Conservation (phyloP, 2,888 invertebrate genomes). For the Adela reaumurella region DNA sequence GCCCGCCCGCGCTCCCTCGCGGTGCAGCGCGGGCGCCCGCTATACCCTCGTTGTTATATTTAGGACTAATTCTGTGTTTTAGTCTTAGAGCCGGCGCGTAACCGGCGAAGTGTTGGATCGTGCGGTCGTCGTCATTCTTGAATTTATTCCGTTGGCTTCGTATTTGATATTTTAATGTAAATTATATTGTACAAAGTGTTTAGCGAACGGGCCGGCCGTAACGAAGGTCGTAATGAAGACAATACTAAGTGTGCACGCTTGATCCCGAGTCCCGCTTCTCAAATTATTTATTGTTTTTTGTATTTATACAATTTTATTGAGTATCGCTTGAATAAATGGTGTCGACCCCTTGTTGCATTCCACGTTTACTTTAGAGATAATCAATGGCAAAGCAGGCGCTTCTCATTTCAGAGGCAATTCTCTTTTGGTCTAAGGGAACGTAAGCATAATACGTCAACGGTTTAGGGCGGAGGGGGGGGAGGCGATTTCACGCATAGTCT, state of each 20-base stretch:
- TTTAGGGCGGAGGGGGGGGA: too few relatives aligned
- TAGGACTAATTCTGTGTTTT: neutral
- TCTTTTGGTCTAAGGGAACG: too few relatives aligned
- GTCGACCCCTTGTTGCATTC: neutral
- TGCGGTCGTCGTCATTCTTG: neutral
- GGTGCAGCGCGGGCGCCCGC: constrained; percentile 4
- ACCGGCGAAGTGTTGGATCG: too few relatives aligned
- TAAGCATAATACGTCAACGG: too few relatives aligned
- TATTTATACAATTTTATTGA: neutral
- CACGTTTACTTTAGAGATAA: neutral
- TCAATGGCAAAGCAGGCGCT: too few relatives aligned
- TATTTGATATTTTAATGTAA: neutral
- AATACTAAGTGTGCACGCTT: neutral
- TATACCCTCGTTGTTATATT: constrained; percentile 2
- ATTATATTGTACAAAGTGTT: neutral
- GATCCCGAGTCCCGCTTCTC: neutral
- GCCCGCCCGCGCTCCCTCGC: constrained; percentile 4
- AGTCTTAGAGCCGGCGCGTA: too few relatives aligned
- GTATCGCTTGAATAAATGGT: neutral
- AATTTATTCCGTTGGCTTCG: neutral
- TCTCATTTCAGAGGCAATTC: too few relatives aligned
- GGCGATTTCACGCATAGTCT: too few relatives aligned
- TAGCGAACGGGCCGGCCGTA: neutral
- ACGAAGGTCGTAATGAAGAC: neutral
- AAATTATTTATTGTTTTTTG: neutral